Conservation (phyloP, 2,113 vertebrate genomes). For the Echinops telfairi region DNA sequence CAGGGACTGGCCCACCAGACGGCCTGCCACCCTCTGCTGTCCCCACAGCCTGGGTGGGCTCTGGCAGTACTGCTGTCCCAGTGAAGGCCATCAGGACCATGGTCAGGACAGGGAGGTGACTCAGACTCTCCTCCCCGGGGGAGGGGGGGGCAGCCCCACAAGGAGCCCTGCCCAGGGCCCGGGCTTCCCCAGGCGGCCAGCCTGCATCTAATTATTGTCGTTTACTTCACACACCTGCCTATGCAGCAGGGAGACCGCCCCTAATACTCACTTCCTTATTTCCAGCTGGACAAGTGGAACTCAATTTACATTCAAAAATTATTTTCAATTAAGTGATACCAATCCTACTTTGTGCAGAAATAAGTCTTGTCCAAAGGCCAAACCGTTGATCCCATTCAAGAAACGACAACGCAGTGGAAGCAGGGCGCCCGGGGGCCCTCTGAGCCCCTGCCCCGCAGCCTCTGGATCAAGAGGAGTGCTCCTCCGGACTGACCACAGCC, state of each 20-base stretch:
- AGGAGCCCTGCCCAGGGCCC: constrained; percentile 20
- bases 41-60: not conserved
- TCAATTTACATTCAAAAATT: constrained; percentile 88
- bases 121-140: accelerated
- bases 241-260: constrained; percentile 72
- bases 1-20: not conserved
- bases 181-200: not conserved
- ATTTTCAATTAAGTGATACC: constrained; percentile 89
- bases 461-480: not conserved
- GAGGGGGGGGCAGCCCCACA: not conserved
- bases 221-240: constrained; percentile 73
- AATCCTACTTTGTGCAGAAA: constrained; percentile 85
- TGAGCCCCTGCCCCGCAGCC: not conserved
- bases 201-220: not conserved
- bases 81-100: not conserved
- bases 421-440: not conserved
- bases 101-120: not conserved
- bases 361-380: constrained; percentile 88
- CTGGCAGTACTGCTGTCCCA: not conserved
- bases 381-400: constrained; percentile 82
- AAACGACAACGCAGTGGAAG: constrained; percentile 54
- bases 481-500: too few relatives aligned
- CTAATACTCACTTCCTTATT: constrained; percentile 74
- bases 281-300: constrained; percentile 81
- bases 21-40: not conserved